These are phyloP conservation scores for Cantharis rustica DNA, from an alignment of 2,888 invertebrate genomes.

Conservation along the genomic window DNA sequence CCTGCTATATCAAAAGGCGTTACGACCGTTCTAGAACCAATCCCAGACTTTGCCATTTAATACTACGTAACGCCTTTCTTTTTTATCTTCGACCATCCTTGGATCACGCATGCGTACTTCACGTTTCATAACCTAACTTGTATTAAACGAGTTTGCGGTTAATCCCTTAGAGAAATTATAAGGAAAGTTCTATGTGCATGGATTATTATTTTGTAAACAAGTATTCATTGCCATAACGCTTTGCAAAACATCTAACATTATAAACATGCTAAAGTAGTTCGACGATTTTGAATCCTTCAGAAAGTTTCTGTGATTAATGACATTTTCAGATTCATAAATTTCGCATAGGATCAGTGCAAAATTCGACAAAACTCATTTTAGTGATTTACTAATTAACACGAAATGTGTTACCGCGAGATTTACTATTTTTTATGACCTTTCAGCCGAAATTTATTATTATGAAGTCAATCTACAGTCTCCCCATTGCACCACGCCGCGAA, in stretches of 20 bases:
- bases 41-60: constrained; percentile 50
- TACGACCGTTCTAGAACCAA: constrained; percentile 39
- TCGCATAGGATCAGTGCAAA: not conserved
- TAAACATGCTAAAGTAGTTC: not conserved
- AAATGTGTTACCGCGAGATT: not conserved
- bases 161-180: constrained; percentile 37
- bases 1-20: constrained; percentile 28
- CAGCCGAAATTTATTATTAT: not conserved
- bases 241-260: not conserved
- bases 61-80: constrained; percentile 46
- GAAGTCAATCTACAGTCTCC: not conserved
- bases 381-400: not conserved
- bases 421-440: no score
- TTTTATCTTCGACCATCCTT: constrained; percentile 40
- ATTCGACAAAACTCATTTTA: not conserved
- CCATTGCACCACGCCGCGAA: not conserved
- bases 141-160: constrained; percentile 26
- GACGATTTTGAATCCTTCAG: not conserved
- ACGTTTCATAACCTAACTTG: not conserved
- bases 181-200: constrained; percentile 37
- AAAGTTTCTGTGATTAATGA: not conserved
- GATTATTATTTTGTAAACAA: constrained; percentile 51
- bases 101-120: constrained; percentile 42
- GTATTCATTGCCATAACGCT: constrained; percentile 49
- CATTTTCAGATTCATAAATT: not conserved